Evolutionary conservation across 2,113 vertebrate species (phyloP).

Genomic region (Esox niger): DNA sequence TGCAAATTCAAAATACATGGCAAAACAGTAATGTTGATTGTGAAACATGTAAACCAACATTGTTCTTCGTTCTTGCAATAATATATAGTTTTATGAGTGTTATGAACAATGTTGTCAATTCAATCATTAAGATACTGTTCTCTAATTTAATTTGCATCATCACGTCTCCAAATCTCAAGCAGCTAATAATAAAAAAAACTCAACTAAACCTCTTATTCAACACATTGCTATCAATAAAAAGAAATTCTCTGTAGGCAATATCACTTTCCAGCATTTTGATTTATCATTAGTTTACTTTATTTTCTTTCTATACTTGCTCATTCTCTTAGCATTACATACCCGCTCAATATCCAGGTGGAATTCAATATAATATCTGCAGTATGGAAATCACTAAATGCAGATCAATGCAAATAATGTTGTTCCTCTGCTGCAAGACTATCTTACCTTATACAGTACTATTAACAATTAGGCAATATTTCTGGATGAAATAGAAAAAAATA

Average conservation of each 20-base stretch:
- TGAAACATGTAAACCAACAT: constrained; percentile 46
- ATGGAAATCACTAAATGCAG: neutral
- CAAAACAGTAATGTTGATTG: constrained; percentile 27
- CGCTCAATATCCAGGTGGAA: constrained; percentile 10
- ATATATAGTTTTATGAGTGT: constrained; percentile 33
- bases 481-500: neutral
- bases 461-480: neutral
- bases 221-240: constrained; percentile 22
- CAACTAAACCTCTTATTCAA: constrained; percentile 10
- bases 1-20: constrained; percentile 26
- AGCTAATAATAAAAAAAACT: constrained; percentile 13
- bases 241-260: constrained; percentile 13
- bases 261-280: constrained; percentile 21
- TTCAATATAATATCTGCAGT: neutral
- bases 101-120: constrained; percentile 2
- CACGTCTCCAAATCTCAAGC: constrained; percentile 12
- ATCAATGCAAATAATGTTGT: neutral
- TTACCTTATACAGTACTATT: neutral
- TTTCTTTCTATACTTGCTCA: constrained; percentile 4
- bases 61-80: constrained; percentile 36
- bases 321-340: neutral
- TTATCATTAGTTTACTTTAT: constrained; percentile 14
- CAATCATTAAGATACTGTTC: neutral
- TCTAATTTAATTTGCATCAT: constrained; percentile 5
- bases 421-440: neutral